Evolutionary conservation across 1,140 invertebrate genomes (phyloP), one percentile per base, ranked within the genome.

Genomic region (Mercenaria mercenaria): DNA sequence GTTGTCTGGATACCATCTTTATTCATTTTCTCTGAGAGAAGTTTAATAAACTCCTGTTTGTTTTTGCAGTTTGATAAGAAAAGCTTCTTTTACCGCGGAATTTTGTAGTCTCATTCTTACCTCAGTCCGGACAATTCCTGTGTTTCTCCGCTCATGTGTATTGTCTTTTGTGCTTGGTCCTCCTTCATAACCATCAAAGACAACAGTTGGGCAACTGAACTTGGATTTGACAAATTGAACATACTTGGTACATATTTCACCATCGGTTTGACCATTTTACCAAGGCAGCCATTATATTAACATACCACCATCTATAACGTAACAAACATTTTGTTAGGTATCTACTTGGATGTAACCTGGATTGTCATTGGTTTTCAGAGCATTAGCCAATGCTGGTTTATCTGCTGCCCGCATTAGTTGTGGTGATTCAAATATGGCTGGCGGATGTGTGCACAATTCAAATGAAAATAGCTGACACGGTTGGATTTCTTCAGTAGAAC

Each of bases 51-150:
- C 11, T 76, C 43, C 37, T 84, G 86, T 50, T 91, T 91, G 76
- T 92, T 92, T 88, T 90, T 43, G 8, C 32, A 32, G 61, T 91
- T 91, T 43, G 84, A 34, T n/a, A 92, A 34, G 26, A 90, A 91
- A 23, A 67, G 23, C 89, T 84, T 34, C 88, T 90, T 29, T 61
- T n/a, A 6, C 56, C 18, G 8, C 56, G 18, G 23, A 61, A 61
- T 61, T 8, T 61, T 8, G 10, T 61, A 11, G 56, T 20, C 10
- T 61, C 8, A 61, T 11, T 61, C 56, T 61, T 61, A 61, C 56
- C 6, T 61, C 26, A n/a, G 56, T 61, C 4, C 56, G 10, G 23
- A 61, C 23, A 20, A 20, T 61, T 61, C 56, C 56, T 13, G 56
- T 26, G 8, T 80, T 92, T 56, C 72, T 26, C n/a, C 43, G 41